Evolutionary conservation across 2,797 vertebrate species (phyloP), one percentile per base, ranked within the genome.

Genomic region (Brotula barbata): DNA sequence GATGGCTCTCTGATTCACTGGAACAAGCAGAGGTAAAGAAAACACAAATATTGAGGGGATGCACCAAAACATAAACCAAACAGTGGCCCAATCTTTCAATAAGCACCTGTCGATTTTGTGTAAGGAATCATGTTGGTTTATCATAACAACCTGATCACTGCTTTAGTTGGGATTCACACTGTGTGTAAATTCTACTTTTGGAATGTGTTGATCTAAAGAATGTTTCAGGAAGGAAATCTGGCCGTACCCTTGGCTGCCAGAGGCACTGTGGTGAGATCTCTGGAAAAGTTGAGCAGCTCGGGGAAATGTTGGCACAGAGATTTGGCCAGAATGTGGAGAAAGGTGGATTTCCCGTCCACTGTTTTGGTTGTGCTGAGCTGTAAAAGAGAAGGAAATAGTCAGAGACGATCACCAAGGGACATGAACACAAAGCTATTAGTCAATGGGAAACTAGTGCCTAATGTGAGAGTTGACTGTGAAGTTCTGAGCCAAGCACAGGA

Each of bases 341-440:
- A 99, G 39, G 97, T 99, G 67, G 94, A 98, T 73, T 98, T 99
- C 59, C 97, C 96, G 23, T 99, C 97, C 0, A 97, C 96, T 0
- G 97, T 99, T 91, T 99, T 99, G 70, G 97, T 99, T 0, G 96
- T 98, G 87, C 95, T 97, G 9, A 99, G 91, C 97, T 99, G 83
- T 11, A 44, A 76, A 53, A 72, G 1, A 44, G n/a, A 46, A 36
- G 12, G 45, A 52, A 49, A 37, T 4, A 25, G 15, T 23, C 12
- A 63, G 42, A 52, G 11, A 31, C 1, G 8, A 21, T 15, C 2
- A 28, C 20, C 25, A 12, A 15, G 34, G 11, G 9, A 48, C 5
- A 21, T 1, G 12, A 37, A 7, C 25, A 7, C 17, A 10, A 5
- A 15, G 34, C 6, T 28, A 0, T 28, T 28, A 28, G 4, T 28